Base-by-base conservation (phyloP, 2,888 invertebrate species). In the Rhopalosiphum nymphaeae region DNA sequence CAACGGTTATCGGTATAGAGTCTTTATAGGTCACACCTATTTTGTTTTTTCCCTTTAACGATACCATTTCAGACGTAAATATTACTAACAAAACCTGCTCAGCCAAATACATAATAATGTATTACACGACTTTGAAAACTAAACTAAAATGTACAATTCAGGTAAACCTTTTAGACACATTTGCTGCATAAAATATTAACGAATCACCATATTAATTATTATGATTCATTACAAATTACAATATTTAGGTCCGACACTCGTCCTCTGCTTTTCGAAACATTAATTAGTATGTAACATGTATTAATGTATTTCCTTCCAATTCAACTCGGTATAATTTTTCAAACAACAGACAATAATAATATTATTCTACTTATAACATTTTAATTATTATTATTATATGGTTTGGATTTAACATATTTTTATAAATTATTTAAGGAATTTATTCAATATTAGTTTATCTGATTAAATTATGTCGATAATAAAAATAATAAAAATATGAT, bases 11-110 rank as follows among this genome's bases (percentile, higher is more conserved):
- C 44, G 46, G 21, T 36, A 88, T 16, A 16, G 21, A 25, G 56
- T 56, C 25, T 90, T 49, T 90, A 49, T 46, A 49, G 53, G 44
- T 9, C 10, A 4, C 11, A 5, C n/a, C 86, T 44, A 86, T 86
- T 91, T 91, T 57, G n/a, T 89, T 86, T 89, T 67, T 78, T 3
- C 26, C 26, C 49, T 61, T 87, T 49, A 67, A 92, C 61, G 29
- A 46, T 36, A 36, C 36, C 49, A 87, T 92, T 87, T 88, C 42
- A 21, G 1, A 29, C 53, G 49, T 88, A 67, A 88, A 92, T 67
- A 61, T 87, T 26, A 57, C 44, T 26, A 9, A 21, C 42, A 53
- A 53, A 53, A 78, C 29, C 21, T 10, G 44, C 21, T 78, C 78
- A 78, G 36, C 78, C 3, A 78, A 78, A 78, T 9, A 78, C 21